A percentile compares a stretch with the other conserved stretches of the same genome.
phyloP scores from a whole-genome alignment of 2,113 vertebrate species.

The Rostratula benghalensis region DNA sequence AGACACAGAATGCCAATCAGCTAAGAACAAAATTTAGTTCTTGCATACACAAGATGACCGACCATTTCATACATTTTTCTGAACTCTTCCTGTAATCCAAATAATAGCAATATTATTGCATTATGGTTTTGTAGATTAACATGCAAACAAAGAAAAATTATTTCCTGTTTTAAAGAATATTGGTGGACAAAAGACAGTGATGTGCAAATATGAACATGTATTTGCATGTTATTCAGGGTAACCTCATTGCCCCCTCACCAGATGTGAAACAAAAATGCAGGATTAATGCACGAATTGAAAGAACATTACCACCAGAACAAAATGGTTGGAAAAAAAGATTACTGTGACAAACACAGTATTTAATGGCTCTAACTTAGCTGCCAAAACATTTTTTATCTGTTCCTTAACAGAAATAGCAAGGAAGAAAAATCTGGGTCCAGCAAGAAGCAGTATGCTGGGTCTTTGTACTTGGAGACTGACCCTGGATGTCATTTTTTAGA shows the following conservation, averaged over 20 bases:
- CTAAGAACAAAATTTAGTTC: neutral
- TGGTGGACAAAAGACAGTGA: neutral
- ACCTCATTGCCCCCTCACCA: neutral
- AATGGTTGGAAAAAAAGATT: neutral
- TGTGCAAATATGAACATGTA: neutral
- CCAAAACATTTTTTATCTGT: neutral
- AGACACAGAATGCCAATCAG: neutral
- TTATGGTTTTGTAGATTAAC: neutral
- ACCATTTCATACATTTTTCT: neutral
- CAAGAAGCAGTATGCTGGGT: neutral
- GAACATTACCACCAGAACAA: neutral
- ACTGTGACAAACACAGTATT: neutral
- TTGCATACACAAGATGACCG: neutral
- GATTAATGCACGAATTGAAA: neutral
- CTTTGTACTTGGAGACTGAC: neutral
- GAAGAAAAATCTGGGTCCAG: neutral
- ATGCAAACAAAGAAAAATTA: neutral
- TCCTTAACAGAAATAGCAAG: neutral
- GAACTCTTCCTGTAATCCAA: neutral
- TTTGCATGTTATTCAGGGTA: neutral
- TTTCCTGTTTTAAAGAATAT: neutral
- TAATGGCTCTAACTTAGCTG: neutral
- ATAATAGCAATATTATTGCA: neutral
- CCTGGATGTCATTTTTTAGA: neutral
- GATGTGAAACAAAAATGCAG: neutral